These are phyloP conservation scores for Phoronis australis DNA, from an alignment of 2,888 invertebrate species.

Conservation along the genomic window DNA sequence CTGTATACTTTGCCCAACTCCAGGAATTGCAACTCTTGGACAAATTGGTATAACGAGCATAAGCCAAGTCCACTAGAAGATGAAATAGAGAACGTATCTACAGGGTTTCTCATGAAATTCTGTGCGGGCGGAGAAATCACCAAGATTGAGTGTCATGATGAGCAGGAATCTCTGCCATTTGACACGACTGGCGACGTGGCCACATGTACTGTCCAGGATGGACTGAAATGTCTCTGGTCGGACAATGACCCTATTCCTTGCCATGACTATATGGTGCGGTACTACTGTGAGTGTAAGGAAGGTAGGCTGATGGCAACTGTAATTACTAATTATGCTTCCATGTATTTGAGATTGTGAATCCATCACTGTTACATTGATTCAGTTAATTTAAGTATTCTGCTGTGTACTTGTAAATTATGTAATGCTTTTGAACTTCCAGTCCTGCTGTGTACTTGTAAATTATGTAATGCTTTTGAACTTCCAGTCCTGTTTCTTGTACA, in stretches of 20 bases:
- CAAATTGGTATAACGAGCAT: constrained; percentile 30
- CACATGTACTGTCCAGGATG: constrained; percentile 59
- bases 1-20: constrained; percentile 1
- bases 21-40: constrained; percentile 20
- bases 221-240: constrained; percentile 62
- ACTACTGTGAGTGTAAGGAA: constrained; percentile 55
- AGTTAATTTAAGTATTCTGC: too few species aligned
- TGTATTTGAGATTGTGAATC: too few species aligned
- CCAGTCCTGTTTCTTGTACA: too few species aligned
- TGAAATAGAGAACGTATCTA: constrained; percentile 22
- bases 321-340: too few species aligned
- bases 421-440: too few species aligned
- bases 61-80: constrained; percentile 22
- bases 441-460: too few species aligned
- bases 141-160: constrained; percentile 36
- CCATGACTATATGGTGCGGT: constrained; percentile 25
- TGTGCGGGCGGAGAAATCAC: constrained; percentile 32
- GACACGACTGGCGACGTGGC: constrained; percentile 25
- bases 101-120: constrained; percentile 21
- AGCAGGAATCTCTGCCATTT: constrained; percentile 22
- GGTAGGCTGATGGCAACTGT: too few species aligned
- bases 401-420: too few species aligned
- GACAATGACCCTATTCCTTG: constrained; percentile 20
- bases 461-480: too few species aligned
- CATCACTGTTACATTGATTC: too few species aligned